A percentile compares a stretch with the other conserved stretches of the same genome.
Evolutionary conservation across 2,797 vertebrate genomes (phyloP).

Genomic region (Heterohyrax brucei): DNA sequence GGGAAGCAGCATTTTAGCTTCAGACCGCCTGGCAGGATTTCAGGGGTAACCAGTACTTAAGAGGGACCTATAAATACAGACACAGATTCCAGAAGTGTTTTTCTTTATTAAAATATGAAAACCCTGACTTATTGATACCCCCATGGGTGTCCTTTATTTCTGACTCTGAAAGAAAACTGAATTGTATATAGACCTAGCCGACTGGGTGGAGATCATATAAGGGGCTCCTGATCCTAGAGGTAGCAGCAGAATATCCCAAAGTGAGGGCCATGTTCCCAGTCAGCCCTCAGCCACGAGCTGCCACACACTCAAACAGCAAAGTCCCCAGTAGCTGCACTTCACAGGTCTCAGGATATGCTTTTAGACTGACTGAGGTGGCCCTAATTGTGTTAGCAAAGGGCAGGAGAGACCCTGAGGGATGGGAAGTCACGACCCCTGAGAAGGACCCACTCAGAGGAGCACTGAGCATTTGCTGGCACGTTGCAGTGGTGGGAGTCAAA

Average conservation of each 20-base stretch:
- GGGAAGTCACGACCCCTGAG: not conserved
- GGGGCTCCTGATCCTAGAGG: not conserved
- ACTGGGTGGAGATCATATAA: not conserved
- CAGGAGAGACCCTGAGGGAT: not conserved
- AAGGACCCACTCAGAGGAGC: not conserved
- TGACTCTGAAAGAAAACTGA: conserved; percentile 32
- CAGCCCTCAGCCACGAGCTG: not conserved
- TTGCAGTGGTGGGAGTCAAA: not conserved
- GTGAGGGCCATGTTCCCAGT: not conserved
- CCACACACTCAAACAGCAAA: not conserved
- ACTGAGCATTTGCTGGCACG: not conserved
- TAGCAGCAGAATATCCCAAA: not conserved
- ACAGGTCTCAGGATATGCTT: not conserved
- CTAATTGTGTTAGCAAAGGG: not conserved
- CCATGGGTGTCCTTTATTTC: not conserved
- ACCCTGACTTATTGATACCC: not conserved
- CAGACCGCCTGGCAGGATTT: not conserved
- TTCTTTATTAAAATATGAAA: conserved; percentile 59
- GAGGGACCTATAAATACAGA: not conserved
- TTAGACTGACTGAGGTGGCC: not conserved
- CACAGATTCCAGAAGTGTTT: not conserved
- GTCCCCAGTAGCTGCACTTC: not conserved
- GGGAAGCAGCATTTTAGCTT: not conserved
- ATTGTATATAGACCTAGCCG: not conserved
- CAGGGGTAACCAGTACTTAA: not conserved